These are phyloP conservation scores for Felis chaus DNA, from an alignment of 2,113 vertebrate genomes.

Conservation along the genomic window DNA sequence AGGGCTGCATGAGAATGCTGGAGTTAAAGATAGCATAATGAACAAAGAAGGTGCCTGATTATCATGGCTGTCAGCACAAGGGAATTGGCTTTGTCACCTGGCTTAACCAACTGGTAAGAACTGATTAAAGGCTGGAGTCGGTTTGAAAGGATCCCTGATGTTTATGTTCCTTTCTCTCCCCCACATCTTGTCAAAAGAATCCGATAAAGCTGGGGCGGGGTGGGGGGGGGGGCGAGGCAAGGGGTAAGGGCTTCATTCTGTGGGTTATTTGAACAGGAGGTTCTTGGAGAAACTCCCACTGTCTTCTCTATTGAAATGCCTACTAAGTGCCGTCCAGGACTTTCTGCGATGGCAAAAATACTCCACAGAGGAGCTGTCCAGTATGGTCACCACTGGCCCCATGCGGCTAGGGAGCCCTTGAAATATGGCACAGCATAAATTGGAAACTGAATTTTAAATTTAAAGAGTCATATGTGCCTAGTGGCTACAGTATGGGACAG, in stretches of 20 bases:
- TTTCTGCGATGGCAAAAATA: not conserved
- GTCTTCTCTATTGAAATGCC: not conserved
- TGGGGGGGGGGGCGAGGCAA: rapidly evolving
- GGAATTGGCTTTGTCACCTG: constrained; percentile 89
- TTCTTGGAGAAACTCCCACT: constrained; percentile 14
- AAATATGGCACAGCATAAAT: not conserved
- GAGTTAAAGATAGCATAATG: constrained; percentile 88
- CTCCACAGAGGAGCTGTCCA: no score
- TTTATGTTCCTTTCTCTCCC: constrained; percentile 78
- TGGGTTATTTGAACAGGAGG: constrained; percentile 46
- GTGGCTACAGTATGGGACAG: not conserved
- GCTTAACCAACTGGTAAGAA: constrained; percentile 88
- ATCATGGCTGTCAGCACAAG: constrained; percentile 87
- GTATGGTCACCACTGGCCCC: not conserved
- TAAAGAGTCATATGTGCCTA: not conserved
- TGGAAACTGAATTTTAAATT: not conserved
- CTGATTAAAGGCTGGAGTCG: constrained; percentile 83
- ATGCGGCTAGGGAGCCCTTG: not conserved
- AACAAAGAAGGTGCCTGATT: constrained; percentile 88
- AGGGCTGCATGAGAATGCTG: constrained; percentile 87
- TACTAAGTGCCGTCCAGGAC: not conserved
- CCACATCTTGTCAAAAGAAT: constrained; percentile 73
- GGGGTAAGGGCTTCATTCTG: not conserved
- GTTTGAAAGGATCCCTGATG: constrained; percentile 83
- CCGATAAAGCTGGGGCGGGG: not conserved